Evolutionary conservation across 2,113 vertebrate genomes (phyloP), one percentile per base, ranked within the genome.

Genomic region (Apodemus speciosus): DNA sequence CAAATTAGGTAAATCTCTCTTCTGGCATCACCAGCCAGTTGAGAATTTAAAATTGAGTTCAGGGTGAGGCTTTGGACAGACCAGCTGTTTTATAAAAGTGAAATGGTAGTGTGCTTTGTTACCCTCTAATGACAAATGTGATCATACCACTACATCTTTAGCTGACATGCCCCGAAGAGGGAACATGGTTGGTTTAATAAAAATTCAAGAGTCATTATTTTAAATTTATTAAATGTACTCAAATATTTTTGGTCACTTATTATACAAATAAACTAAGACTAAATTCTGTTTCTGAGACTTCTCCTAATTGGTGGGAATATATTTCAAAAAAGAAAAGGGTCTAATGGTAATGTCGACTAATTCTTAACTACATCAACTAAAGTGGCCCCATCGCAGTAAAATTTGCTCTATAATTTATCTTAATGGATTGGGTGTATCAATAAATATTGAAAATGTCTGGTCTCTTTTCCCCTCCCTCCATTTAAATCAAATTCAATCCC

Each of bases 21-120:
- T 97, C 93, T 99, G 99, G 99, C 99, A 99, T 46, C 98, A 99
- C 97, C 99, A 97, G 93, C 99, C 99, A 0, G 98, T 99, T 89
- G 93, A 98, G 11, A 99, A 99, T 0, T 96, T 99, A 98, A 95
- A 80, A 71, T 23, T 11, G 11, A 43, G 51, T 51, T 91, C 60
- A 43, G 40, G 79, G 66, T 8, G 49, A n/a, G 94, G 60, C 35
- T 51, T 88, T 92, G 92, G 86, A 43, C 53, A 66, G 60, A 49
- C 20, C 27, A 91, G 84, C 8, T 88, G 64, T 51, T 30, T 27
- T 90, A 92, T 81, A 51, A 76, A 62, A 95, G 90, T 9, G 5
- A 75, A 94, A 80, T 4, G 35, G 64, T 6, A 85, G 7, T 51
- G 69, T 15, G 51, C 0, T 88, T 35, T 40, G 11, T 23, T 53